Base-by-base conservation (phyloP, 2,888 invertebrate genomes). In the Unio delphinus region DNA sequence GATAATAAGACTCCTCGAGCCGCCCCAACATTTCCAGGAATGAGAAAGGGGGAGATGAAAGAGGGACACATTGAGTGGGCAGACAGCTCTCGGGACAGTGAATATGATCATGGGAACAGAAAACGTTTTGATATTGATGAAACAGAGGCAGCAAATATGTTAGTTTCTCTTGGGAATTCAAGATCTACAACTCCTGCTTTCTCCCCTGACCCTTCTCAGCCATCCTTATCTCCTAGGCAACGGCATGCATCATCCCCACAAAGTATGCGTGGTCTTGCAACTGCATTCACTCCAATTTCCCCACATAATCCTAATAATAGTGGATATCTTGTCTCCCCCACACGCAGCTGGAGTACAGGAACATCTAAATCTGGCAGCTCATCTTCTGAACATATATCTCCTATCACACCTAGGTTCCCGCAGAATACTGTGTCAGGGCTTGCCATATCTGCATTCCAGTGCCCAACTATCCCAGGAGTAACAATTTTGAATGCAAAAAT, bases 61-160 rank as follows among this genome's bases (percentile, higher is more conserved):
- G 89, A 89, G 55, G 89, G 90, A 72, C 90, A 83, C 23, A 84
- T 94, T 65, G 94, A 94, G 83, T 96, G 96, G 79, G 96, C 96
- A 88, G 96, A 96, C 87, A 81, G 75, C 67, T 96, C 96, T 17
- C 93, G 96, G 75, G 96, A 96, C 90, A 95, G 95, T 0, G 96
- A 96, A 64, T 80, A 76, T 73, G 91, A 96, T 94, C 20, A 84
- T 69, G 73, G 80, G 72, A 67, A 70, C 74, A 75, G 80, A 72
- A 57, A 72, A 4, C 92, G 95, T 70, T 96, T 96, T 90, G 75
- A 71, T 17, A 74, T 72, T 59, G 96, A 98, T 86, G 98, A 98
- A 91, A 97, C 96, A 1, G 98, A 98, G 91, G 98, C 96, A 73
- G 98, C 98, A 64, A 97, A 96, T 90, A 97, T 97, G 96, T 92